Percentiles rank a stretch among this genome's conserved stretches.
These are phyloP conservation scores for Meandrusa payeni DNA, from an alignment of 2,888 invertebrate species.

Conservation along the genomic window DNA sequence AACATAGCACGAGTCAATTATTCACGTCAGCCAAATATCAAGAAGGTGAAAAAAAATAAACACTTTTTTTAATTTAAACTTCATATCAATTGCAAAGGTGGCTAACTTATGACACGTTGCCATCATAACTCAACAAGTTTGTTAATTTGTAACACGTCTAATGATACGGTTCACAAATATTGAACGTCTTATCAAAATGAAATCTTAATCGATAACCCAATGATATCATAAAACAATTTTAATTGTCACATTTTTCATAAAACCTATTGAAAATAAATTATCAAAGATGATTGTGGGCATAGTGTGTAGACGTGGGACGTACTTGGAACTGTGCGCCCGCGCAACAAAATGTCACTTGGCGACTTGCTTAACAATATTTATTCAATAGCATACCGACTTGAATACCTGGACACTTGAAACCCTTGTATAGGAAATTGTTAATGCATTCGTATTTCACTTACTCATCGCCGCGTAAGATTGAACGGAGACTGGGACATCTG, in stretches of 20 bases:
- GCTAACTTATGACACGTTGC: no score
- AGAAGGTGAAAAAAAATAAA: no score
- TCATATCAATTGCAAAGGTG: no score
- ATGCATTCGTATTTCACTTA: constrained; percentile 64
- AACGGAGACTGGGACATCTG: constrained; percentile 4
- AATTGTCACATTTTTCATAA: constrained; percentile 73
- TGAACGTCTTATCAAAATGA: constrained; percentile 65
- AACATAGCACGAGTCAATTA: no score
- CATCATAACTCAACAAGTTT: constrained; percentile 45
- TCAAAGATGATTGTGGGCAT: constrained; percentile 51
- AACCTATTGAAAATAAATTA: constrained; percentile 64
- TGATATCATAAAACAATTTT: constrained; percentile 71
- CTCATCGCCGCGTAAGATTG: constrained; percentile 6
- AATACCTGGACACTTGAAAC: constrained; percentile 66
- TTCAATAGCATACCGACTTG: constrained; percentile 65
- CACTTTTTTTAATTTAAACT: no score
- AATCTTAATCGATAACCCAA: constrained; percentile 70
- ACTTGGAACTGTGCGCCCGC: constrained; percentile 41
- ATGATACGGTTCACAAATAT: constrained; percentile 60
- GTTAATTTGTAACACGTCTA: constrained; percentile 44
- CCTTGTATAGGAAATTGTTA: constrained; percentile 71
- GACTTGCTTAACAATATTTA: constrained; percentile 74
- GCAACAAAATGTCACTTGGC: constrained; percentile 72
- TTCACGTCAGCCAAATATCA: no score
- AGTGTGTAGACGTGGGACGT: constrained; percentile 57